These are phyloP conservation scores for Patiria miniata DNA, from an alignment of 35 echinoderm and acorn worm species.

Conservation along the genomic window DNA sequence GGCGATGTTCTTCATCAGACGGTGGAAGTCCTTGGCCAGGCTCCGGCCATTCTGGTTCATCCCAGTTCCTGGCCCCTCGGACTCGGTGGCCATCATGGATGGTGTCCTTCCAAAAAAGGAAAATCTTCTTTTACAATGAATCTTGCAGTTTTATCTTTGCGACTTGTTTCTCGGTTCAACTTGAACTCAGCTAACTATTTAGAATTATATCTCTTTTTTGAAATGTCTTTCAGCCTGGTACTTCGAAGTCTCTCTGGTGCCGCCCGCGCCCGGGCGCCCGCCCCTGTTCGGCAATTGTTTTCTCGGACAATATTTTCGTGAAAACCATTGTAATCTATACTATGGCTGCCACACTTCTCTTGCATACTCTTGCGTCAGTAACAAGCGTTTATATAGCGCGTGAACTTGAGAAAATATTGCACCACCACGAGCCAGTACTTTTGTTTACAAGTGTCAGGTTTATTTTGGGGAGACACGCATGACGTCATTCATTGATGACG, in stretches of 20 bases:
- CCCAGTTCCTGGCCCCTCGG: too few relatives aligned
- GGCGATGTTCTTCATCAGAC: conserved; percentile 69
- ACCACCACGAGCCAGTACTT: neutral
- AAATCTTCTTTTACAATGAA: too few relatives aligned
- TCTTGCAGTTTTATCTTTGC: too few relatives aligned
- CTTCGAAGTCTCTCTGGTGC: too few relatives aligned
- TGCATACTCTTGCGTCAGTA: neutral
- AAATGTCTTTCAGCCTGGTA: too few relatives aligned
- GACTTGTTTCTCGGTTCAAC: too few relatives aligned
- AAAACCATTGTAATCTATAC: too few relatives aligned
- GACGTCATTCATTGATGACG: neutral
- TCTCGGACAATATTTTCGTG: too few relatives aligned
- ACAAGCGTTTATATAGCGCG: neutral
- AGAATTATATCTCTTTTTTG: too few relatives aligned
- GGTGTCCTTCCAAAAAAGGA: neutral
- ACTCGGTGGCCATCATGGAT: neutral
- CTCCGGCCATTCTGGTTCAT: conserved; percentile 14
- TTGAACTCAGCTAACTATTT: too few relatives aligned
- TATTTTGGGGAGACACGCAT: conserved; percentile 3
- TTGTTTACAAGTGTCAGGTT: neutral
- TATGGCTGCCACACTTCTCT: neutral
- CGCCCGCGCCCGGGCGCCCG: too few relatives aligned
- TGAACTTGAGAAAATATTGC: neutral
- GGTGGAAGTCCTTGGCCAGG: conserved; percentile 65
- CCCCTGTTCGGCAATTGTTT: too few relatives aligned